Evolutionary conservation across 2,888 invertebrate species (phyloP), one percentile per base, ranked within the genome.

Genomic region (Cataglyphis rosenhaueri): DNA sequence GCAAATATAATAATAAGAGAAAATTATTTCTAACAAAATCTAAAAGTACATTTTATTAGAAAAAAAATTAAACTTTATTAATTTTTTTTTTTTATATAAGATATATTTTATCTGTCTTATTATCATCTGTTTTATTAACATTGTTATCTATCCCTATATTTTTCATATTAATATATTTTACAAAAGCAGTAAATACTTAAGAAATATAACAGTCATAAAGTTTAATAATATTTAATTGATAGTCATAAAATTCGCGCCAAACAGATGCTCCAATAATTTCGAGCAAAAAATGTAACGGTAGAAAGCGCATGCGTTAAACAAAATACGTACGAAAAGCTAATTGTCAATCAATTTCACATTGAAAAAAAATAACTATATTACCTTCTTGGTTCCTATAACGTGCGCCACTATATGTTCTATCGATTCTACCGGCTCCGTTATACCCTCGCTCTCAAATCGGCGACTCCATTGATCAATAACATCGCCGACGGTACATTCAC

Each of bases 381-480:
- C 96, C 93, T 95, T 96, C 88, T 95, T 95, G 12, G 93, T 94
- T 62, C 95, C 94, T 55, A 96, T 91, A 65, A 96, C 95, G 92
- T 96, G 95, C 18, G 96, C 96, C 70, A 96, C 92, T 85, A 96
- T 96, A 88, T 95, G 95, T 87, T 96, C 95, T 64, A 96, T 94
- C 81, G 96, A 96, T 89, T 95, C 95, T 2, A 95, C 94, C 6
- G 96, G 95, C 90, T 96, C 96, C 0, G 95, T 94, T 73, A 96
- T 94, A 44, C 95, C 94, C 57, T 95, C 94, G 18, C 94, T 92
- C 85, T 94, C 92, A 85, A 96, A 95, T 90, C 94, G 95, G 3
- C 92, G 85, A 48, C 92, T 93, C 96, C 96, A 96, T 64, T 94
- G 93, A 64, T 93, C 90, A 68, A 95, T 87, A 74, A 93, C 81